phyloP scores from a whole-genome alignment of 1,140 invertebrate genomes.

The Nasonia vitripennis region DNA sequence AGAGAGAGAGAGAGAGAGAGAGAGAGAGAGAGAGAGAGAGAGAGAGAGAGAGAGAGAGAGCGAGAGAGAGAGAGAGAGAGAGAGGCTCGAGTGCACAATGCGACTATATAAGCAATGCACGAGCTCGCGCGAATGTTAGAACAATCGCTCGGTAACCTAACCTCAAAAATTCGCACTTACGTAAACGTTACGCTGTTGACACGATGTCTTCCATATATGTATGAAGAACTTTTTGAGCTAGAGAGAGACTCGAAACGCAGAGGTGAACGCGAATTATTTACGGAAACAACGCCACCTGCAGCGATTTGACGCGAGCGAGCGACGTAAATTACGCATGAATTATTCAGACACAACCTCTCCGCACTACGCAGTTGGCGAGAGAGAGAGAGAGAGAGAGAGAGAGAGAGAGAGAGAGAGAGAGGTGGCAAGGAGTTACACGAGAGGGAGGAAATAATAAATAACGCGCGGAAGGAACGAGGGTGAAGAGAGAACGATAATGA shows the following conservation, averaged over 20 bases:
- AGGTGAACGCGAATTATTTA: too few species aligned
- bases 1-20: slow-evolving; percentile 16
- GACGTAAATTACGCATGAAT: slow-evolving; percentile 57
- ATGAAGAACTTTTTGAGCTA: too few species aligned
- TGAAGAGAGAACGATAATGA: slow-evolving; percentile 5
- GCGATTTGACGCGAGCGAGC: slow-evolving; percentile 52
- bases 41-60: slow-evolving; percentile 31
- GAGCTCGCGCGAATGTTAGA: not conserved
- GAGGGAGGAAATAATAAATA: slow-evolving; percentile 12
- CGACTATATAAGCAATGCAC: too few species aligned
- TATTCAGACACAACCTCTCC: slow-evolving; percentile 55
- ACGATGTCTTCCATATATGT: too few species aligned
- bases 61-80: slow-evolving; percentile 32
- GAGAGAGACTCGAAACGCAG: too few species aligned
- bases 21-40: slow-evolving; percentile 33
- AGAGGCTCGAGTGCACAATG: slow-evolving; percentile 21
- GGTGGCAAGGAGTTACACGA: not conserved
- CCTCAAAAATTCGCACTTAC: too few species aligned
- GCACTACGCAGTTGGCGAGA: slow-evolving; percentile 4
- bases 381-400: not conserved
- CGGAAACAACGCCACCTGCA: too few species aligned
- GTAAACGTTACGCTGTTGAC: too few species aligned
- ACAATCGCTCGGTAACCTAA: too few species aligned
- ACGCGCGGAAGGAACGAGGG: not conserved
- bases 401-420: not conserved